These are phyloP conservation scores for Pollicipes pollicipes DNA, from an alignment of 1,140 invertebrate genomes.

Conservation along the genomic window DNA sequence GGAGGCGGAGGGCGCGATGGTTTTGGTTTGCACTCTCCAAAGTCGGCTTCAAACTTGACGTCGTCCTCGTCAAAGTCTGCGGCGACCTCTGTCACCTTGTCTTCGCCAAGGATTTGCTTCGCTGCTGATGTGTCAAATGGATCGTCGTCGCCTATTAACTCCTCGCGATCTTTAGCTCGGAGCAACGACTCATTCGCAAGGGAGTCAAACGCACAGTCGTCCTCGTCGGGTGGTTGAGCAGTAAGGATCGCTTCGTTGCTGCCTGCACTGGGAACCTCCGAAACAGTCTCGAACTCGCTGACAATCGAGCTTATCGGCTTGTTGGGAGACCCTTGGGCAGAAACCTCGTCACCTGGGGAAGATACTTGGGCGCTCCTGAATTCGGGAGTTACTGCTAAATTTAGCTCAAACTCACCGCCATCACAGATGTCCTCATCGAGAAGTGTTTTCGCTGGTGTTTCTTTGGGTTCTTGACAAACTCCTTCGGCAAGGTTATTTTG, in stretches of 20 bases:
- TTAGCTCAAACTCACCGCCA: not conserved
- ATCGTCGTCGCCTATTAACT: slow-evolving; percentile 15
- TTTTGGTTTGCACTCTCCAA: slow-evolving; percentile 36
- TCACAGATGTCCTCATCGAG: not conserved
- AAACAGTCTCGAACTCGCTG: slow-evolving; percentile 44
- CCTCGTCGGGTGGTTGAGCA: slow-evolving; percentile 14
- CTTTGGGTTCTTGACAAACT: not conserved
- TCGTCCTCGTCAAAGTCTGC: slow-evolving; percentile 21
- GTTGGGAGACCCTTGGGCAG: not conserved
- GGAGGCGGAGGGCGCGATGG: slow-evolving; percentile 12
- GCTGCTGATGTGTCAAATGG: slow-evolving; percentile 23
- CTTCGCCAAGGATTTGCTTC: slow-evolving; percentile 16
- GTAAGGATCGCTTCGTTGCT: slow-evolving; percentile 30
- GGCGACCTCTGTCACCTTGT: slow-evolving; percentile 7
- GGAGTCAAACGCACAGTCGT: slow-evolving; percentile 22
- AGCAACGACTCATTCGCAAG: slow-evolving; percentile 18
- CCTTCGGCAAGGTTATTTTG: not conserved
- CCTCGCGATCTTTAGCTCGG: slow-evolving; percentile 11
- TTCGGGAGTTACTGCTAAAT: slow-evolving; percentile 12
- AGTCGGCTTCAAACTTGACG: slow-evolving; percentile 72
- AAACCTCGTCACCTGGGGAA: slow-evolving; percentile 31
- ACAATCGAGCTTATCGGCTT: slow-evolving; percentile 22
- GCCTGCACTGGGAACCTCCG: slow-evolving; percentile 50
- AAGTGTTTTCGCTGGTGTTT: not conserved
- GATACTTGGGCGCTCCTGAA: slow-evolving; percentile 12